Base-by-base conservation (phyloP, 53 echinoderm and acorn worm genomes). In the Pentamera pediparva region DNA sequence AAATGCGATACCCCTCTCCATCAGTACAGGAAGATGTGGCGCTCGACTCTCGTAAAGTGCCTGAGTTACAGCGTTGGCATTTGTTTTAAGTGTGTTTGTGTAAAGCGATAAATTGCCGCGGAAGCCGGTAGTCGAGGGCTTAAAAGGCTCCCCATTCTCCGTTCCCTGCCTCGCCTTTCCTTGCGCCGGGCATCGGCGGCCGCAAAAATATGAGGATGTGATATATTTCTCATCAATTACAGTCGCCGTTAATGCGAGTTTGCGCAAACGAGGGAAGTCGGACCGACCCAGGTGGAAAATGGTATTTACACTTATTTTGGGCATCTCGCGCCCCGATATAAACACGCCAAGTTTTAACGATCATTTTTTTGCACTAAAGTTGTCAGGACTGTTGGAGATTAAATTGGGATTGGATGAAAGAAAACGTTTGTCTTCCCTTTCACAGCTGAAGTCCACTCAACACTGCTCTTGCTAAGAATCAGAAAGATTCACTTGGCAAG, bases 71-170 rank as follows among this genome's bases (percentile, higher is more conserved):
- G 67, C 67, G 22, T 45, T 67, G 67, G 67, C 67, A 67, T 67
- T 67, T 67, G 45, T 45, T 67, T 67, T 67, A 67, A 67, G 67
- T 67, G 67, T 67, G 67, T 67, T 67, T 67, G 67, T 67, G 67
- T 67, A 67, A 67, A 67, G 67, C 67, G 30, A 67, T 67, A 67
- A 67, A 67, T 67, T 67, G 67, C 45, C 15, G 67, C 28, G 37
- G 12, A 67, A n/a, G 45, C 67, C 67, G 11, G 67, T 39, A 27
- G 45, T 43, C 30, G 29, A 67, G 67, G 45, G 67, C n/a, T n/a
- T 67, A 43, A 67, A 67, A 67, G 45, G 67, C 67, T n/a, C n/a
- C n/a, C 67, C 40, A 67, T 67, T 67, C 37, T 36, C 67, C 67
- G 30, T 45, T 47, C 67, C 30, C 67, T 67, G n/a, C n/a, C n/a